A percentile compares a stretch with the other conserved stretches of the same genome.
Evolutionary conservation across 2,888 invertebrate genomes (phyloP).

Genomic region (Trachelus troglodyta): DNA sequence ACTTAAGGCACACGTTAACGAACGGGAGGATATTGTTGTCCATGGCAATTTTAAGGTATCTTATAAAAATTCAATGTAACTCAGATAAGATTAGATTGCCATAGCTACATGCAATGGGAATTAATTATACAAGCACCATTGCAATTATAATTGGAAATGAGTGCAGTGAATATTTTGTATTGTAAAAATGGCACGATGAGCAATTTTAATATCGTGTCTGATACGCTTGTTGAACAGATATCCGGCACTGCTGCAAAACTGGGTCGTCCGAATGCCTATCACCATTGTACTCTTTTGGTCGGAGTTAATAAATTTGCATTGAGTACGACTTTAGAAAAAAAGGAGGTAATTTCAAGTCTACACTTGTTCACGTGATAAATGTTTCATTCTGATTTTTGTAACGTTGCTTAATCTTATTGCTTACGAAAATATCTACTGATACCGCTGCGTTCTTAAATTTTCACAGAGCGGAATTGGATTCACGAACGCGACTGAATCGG

Average conservation of each 20-base stretch:
- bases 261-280: constrained; percentile 90
- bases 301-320: constrained; percentile 84
- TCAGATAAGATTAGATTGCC: not conserved
- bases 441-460: not conserved
- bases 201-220: not conserved
- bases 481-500: constrained; percentile 84
- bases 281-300: constrained; percentile 95
- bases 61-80: not conserved
- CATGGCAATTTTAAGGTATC: constrained; percentile 81
- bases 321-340: constrained; percentile 78
- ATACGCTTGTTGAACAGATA: constrained; percentile 70
- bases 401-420: not conserved
- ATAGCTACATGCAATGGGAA: not conserved
- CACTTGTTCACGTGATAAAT: not conserved
- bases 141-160: not conserved
- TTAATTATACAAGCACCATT: not conserved
- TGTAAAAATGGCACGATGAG: not conserved
- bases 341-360: constrained; percentile 72
- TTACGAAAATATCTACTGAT: not conserved
- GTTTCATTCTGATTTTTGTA: not conserved
- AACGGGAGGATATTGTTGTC: constrained; percentile 88
- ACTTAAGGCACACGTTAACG: constrained; percentile 79
- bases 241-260: constrained; percentile 97
- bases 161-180: not conserved
- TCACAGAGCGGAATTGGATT: constrained; percentile 83